Conservation (phyloP, 2,113 vertebrate species). For the Chrysochloris asiatica region DNA sequence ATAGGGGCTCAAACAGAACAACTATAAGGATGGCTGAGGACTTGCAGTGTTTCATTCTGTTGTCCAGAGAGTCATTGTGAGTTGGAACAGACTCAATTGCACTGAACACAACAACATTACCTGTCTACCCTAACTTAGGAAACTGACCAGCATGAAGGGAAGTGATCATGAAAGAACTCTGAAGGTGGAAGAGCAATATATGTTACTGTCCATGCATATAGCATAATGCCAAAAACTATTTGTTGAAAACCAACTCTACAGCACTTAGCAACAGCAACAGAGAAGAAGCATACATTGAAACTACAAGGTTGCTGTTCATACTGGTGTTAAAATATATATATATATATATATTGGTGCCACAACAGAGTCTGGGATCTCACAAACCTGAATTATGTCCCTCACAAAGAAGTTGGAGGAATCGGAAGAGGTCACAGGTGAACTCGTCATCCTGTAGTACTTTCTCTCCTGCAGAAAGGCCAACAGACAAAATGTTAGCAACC, state of each 20-base stretch:
- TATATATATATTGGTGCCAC: neutral
- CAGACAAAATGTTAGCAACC: neutral
- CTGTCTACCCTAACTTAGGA: too few relatives aligned
- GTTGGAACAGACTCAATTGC: too few relatives aligned
- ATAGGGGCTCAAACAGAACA: too few relatives aligned
- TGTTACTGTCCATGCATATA: fast-evolving
- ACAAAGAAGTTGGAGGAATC: slow-evolving; percentile 96
- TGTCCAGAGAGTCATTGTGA: too few relatives aligned
- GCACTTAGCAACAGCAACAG: too few relatives aligned
- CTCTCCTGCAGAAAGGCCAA: slow-evolving; percentile 90
- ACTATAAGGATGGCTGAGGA: too few relatives aligned
- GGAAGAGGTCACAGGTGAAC: slow-evolving; percentile 98
- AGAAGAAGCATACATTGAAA: fast-evolving
- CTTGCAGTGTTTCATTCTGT: too few relatives aligned
- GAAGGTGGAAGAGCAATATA: neutral
- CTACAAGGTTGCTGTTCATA: fast-evolving
- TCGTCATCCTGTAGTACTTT: slow-evolving; percentile 98
- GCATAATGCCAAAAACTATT: neutral
- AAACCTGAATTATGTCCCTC: slow-evolving; percentile 97
- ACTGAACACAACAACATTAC: too few relatives aligned
- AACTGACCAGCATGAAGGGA: neutral
- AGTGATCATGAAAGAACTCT: neutral
- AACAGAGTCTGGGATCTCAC: slow-evolving; percentile 62
- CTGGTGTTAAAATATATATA: neutral
- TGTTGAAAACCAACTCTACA: too few relatives aligned